Conservation (phyloP, 2,888 invertebrate genomes). For the Stegana nigrithorax region DNA sequence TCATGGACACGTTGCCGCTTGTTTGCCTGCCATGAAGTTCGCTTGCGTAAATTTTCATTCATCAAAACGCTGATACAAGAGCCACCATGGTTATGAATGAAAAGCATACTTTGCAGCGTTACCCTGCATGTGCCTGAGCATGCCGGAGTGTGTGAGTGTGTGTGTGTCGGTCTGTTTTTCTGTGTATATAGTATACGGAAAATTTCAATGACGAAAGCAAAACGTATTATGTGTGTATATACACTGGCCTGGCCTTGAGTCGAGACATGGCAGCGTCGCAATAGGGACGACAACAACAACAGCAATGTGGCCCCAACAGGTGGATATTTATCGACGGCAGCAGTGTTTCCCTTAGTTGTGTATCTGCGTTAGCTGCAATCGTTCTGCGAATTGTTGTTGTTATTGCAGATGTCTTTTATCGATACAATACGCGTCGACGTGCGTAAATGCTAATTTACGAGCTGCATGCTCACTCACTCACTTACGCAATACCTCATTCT, state of each 20-base stretch:
- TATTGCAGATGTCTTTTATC: too few relatives aligned
- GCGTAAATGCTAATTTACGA: conserved; percentile 14
- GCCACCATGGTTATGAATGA: conserved; percentile 54
- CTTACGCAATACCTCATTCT: neutral
- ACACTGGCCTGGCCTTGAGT: conserved; percentile 49
- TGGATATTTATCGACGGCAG: conserved; percentile 41
- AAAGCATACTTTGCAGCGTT: conserved; percentile 56
- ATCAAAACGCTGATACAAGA: conserved; percentile 26
- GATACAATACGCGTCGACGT: neutral
- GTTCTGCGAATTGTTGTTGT: too few relatives aligned
- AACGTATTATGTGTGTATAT: neutral
- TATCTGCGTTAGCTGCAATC: neutral
- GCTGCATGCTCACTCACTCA: neutral
- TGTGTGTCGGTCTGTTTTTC: conserved; percentile 1
- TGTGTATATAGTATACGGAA: conserved; percentile 27
- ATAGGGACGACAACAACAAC: neutral
- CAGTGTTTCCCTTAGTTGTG: neutral
- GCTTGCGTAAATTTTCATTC: conserved; percentile 51
- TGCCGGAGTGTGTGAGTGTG: conserved; percentile 30
- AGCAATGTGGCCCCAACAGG: conserved; percentile 41
- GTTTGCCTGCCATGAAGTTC: conserved; percentile 39
- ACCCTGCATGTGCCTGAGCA: too few relatives aligned
- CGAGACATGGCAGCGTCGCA: too few relatives aligned
- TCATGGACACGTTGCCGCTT: conserved; percentile 51
- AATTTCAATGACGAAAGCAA: conserved; percentile 53